Conservation (phyloP, 2,113 vertebrate genomes). For the Hippoglossus stenolepis region DNA sequence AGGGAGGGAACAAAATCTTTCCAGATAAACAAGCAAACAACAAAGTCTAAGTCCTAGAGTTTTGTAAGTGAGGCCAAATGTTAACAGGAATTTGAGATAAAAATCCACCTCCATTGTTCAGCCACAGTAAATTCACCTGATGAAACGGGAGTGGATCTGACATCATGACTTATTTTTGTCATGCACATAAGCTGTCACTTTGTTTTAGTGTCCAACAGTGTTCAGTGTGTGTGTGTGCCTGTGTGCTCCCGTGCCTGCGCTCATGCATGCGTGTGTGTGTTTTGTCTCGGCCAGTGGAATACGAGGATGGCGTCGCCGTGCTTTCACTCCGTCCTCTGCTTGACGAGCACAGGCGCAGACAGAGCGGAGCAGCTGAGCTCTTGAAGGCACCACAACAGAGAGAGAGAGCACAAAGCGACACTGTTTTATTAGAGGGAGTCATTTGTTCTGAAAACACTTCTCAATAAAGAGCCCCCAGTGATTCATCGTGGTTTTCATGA, state of each 20-base stretch:
- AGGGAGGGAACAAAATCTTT: not conserved
- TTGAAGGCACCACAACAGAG: constrained; percentile 51
- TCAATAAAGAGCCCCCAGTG: constrained; percentile 21
- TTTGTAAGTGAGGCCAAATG: not conserved
- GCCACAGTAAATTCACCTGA: constrained; percentile 33
- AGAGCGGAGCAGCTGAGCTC: constrained; percentile 62
- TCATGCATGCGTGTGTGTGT: not conserved
- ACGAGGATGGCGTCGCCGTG: constrained; percentile 36
- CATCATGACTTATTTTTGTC: constrained; percentile 45
- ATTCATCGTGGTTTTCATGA: constrained; percentile 30
- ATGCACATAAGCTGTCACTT: constrained; percentile 60
- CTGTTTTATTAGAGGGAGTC: constrained; percentile 48
- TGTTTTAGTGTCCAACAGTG: constrained; percentile 52
- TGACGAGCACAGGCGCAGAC: constrained; percentile 54
- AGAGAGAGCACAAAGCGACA: constrained; percentile 44
- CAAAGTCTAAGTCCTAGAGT: too few relatives aligned
- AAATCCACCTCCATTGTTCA: not conserved
- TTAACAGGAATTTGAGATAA: not conserved
- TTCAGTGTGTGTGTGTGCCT: constrained; percentile 24
- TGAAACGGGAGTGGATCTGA: constrained; percentile 40
- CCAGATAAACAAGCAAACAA: not conserved
- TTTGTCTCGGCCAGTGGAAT: constrained; percentile 8
- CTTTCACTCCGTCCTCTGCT: constrained; percentile 38
- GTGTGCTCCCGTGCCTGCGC: too few relatives aligned
- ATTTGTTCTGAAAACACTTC: constrained; percentile 35